These are phyloP conservation scores for Magallana nippona DNA, from an alignment of 2,888 invertebrate species.

Conservation along the genomic window DNA sequence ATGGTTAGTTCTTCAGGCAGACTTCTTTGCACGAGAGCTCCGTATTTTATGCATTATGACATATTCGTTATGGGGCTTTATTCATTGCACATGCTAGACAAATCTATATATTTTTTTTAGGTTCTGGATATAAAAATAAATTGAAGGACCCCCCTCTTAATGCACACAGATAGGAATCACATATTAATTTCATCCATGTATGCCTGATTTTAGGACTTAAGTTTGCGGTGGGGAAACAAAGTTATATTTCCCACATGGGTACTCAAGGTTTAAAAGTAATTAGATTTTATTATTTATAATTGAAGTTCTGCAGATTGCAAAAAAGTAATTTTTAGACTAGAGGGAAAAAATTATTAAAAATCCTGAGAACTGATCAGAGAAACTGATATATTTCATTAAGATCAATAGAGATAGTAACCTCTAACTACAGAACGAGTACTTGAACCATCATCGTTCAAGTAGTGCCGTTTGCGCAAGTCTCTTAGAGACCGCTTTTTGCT, in stretches of 20 bases:
- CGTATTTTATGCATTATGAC: conserved; percentile 9
- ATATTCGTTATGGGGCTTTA: conserved; percentile 10
- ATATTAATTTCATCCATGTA: conserved; percentile 22
- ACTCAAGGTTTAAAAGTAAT: background rate
- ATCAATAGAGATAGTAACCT: conserved; percentile 2
- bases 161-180: conserved; percentile 16
- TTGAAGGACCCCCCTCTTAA: background rate
- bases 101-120: conserved; percentile 19
- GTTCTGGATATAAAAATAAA: conserved; percentile 30
- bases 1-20: background rate
- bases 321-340: background rate
- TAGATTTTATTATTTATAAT: background rate
- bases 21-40: background rate
- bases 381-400: background rate
- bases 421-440: background rate
- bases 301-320: conserved; percentile 5
- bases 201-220: background rate
- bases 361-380: conserved; percentile 23
- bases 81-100: conserved; percentile 23
- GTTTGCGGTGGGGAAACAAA: background rate
- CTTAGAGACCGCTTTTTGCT: conserved; percentile 8
- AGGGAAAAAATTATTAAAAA: background rate
- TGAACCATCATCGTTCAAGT: background rate
- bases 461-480: background rate
- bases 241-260: background rate